phyloP scores from a whole-genome alignment of 2,888 invertebrate genomes.

The Eristalinus aeneus region DNA sequence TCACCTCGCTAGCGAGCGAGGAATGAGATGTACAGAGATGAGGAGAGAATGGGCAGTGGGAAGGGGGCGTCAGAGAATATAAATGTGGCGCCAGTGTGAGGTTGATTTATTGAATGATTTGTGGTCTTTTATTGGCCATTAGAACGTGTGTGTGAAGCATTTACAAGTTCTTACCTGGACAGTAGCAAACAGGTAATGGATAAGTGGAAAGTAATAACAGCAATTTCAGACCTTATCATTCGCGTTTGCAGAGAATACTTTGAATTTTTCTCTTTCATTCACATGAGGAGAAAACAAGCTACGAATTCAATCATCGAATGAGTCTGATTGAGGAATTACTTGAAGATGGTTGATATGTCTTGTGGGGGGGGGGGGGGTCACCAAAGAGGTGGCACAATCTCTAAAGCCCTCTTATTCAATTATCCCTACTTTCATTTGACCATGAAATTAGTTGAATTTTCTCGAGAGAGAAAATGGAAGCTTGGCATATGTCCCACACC shows the following conservation, averaged over 20 bases:
- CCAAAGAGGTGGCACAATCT: too few relatives aligned
- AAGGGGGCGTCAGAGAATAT: slow-evolving; percentile 4
- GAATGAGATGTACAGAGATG: not conserved
- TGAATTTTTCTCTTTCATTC: not conserved
- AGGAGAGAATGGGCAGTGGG: not conserved
- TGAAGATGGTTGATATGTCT: too few relatives aligned
- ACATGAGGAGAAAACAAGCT: too few relatives aligned
- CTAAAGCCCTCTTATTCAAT: not conserved
- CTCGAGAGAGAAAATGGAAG: not conserved
- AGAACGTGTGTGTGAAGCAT: not conserved
- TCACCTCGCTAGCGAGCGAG: slow-evolving; percentile 31
- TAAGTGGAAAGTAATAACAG: not conserved
- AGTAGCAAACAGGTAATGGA: not conserved
- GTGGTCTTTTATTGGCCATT: slow-evolving; percentile 10
- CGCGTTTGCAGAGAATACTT: not conserved
- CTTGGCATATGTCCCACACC: not conserved
- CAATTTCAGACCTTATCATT: not conserved
- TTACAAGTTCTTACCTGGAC: not conserved
- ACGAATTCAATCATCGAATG: too few relatives aligned
- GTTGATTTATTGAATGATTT: slow-evolving; percentile 30
- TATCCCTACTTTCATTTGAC: not conserved
- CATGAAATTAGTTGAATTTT: not conserved
- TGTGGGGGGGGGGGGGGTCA: too few relatives aligned
- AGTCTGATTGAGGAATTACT: too few relatives aligned
- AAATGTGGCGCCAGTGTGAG: slow-evolving; percentile 22